Evolutionary conservation across 2,113 vertebrate genomes (phyloP).

Genomic region (Solenodon paradoxus): DNA sequence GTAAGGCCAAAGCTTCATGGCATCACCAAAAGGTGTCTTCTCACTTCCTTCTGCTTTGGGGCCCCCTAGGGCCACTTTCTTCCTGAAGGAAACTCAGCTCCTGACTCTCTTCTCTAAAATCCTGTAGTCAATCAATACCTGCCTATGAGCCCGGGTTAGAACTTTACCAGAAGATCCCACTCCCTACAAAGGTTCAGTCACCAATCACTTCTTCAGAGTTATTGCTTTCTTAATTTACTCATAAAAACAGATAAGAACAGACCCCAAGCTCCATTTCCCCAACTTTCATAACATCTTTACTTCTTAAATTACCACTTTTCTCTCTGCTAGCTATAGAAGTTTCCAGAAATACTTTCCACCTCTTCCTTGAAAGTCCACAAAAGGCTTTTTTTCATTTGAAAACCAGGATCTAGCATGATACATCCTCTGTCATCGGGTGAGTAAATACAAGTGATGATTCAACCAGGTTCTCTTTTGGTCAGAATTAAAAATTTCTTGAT

Average conservation of each 20-base stretch:
- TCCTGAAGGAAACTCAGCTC: not conserved
- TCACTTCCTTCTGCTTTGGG: not conserved
- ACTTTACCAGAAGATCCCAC: not conserved
- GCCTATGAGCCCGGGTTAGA: not conserved
- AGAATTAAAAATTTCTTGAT: not conserved
- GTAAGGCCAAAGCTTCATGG: not conserved
- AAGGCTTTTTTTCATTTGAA: not conserved
- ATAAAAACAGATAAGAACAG: not conserved
- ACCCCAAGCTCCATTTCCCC: not conserved
- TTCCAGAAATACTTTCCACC: not conserved
- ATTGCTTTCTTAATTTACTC: not conserved
- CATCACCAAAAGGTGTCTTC: not conserved
- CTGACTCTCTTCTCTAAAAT: not conserved
- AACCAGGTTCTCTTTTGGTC: not conserved
- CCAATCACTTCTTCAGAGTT: too few relatives aligned
- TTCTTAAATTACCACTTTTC: not conserved
- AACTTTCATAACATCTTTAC: not conserved
- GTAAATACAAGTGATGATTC: not conserved
- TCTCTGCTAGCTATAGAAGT: not conserved
- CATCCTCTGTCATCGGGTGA: not conserved
- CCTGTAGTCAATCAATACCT: not conserved
- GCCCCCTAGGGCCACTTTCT: not conserved
- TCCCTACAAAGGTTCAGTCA: too few relatives aligned
- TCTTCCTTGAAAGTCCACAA: not conserved
- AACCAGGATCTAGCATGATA: not conserved